Base-by-base conservation (phyloP, 1,140 invertebrate species). In the Drosophila bipectinata region DNA sequence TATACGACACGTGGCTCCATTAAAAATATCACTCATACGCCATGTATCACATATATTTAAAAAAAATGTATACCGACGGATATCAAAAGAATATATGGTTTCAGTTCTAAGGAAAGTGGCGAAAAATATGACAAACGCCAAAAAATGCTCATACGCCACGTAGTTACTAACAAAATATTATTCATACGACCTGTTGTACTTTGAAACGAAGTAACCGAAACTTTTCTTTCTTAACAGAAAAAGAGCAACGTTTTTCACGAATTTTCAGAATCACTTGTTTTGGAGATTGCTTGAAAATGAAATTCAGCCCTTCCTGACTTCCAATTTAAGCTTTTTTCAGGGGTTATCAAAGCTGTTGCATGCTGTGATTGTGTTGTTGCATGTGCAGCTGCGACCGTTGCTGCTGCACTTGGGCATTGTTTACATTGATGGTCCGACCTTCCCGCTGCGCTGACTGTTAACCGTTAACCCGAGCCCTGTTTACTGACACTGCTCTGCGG, bases 321-420 rank as follows among this genome's bases (percentile, higher is more conserved):
- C 30, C 58, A 48, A 54, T 55, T 72, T 30, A 14, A 34, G 41
- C 8, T 30, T 39, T 47, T 74, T 57, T 45, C 28, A 57, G 41
- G 54, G 32, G 54, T 60, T 37, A 67, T 48, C 39, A 47, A 61
- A 49, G 51, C 51, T 51, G 45, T 47, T 55, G 32, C 59, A 48
- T 61, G 39, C 30, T 54, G 59, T 66, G 80, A 56, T 71, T 74
- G 63, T 74, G 77, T 54, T 60, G 34, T 69, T 63, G 61, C 53
- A 57, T 55, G 37, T 55, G 58, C 44, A 47, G 44, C 44, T 47
- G 44, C 1, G 44, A 18, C 59, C 53, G 63, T 68, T 74, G 51
- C 37, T 61, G 59, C 58, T 75, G 69, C 78, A 78, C 69, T 69
- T 48, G 41, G 73, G 45, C 51, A 75, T 75, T 71, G 64, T 66